Percentiles rank a stretch among this genome's conserved stretches.
Conservation (phyloP, 2,113 vertebrate species). For the Nothobranchius furzeri region DNA sequence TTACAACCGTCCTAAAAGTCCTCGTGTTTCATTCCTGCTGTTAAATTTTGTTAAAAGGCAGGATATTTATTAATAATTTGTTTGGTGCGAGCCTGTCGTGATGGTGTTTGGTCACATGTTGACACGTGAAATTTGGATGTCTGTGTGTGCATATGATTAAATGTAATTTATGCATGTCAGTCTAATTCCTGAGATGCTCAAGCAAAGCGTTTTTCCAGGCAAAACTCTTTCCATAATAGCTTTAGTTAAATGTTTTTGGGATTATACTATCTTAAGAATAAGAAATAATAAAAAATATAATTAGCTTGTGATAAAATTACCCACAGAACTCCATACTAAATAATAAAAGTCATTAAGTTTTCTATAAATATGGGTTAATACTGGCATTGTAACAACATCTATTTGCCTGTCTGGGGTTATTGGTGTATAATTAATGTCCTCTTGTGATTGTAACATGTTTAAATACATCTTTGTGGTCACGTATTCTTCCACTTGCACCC, state of each 20-base stretch:
- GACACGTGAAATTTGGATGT: background rate
- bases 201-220: conserved; percentile 4
- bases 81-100: background rate
- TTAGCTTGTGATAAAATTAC: too few species aligned
- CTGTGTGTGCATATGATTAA: background rate
- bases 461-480: conserved; percentile 34
- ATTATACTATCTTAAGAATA: too few species aligned
- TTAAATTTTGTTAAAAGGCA: conserved; percentile 1
- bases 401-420: too few species aligned
- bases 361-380: too few species aligned
- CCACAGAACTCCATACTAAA: too few species aligned
- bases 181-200: conserved; percentile 25
- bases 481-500: conserved; percentile 20
- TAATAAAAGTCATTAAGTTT: too few species aligned
- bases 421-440: background rate
- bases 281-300: too few species aligned
- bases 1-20: conserved; percentile 20
- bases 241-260: too few species aligned
- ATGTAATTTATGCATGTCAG: conserved; percentile 11
- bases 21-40: conserved; percentile 13
- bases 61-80: background rate
- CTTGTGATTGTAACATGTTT: conserved; percentile 11
- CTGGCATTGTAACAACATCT: too few species aligned
- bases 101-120: conserved; percentile 13
- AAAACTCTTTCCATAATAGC: too few species aligned